A percentile compares a stretch with the other conserved stretches of the same genome.
These are phyloP conservation scores for Champsocephalus gunnari DNA, from an alignment of 2,797 vertebrate genomes.

Conservation along the genomic window DNA sequence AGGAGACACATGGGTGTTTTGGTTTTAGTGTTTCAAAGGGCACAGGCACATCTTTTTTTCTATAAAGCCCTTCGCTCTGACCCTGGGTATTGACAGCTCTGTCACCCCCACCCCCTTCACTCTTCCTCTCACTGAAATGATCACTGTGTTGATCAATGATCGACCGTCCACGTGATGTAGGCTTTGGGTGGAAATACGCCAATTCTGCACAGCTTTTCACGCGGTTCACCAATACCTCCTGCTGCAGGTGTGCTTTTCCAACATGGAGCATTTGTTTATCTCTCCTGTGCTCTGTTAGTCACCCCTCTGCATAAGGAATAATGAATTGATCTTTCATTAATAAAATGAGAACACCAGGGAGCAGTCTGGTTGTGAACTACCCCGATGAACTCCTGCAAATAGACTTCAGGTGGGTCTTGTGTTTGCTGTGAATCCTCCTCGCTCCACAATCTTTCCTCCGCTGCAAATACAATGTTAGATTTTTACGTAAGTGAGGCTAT, in stretches of 20 bases:
- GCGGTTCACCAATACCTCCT: conserved; percentile 34
- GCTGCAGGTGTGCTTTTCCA: conserved; percentile 67
- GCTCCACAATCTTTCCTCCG: conserved; percentile 17
- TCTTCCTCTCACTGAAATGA: conserved; percentile 38
- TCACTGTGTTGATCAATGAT: conserved; percentile 70
- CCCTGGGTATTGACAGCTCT: conserved; percentile 53
- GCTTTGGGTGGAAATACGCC: conserved; percentile 56
- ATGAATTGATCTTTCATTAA: conserved; percentile 73
- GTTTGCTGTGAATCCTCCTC: conserved; percentile 13
- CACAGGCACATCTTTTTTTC: conserved; percentile 19
- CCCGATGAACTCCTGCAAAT: conserved; percentile 41
- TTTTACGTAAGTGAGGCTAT: conserved; percentile 72
- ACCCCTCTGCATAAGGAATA: conserved; percentile 57
- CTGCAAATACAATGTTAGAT: conserved; percentile 30
- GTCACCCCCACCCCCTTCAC: conserved; percentile 26
- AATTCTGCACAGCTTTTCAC: conserved; percentile 38
- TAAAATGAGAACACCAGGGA: conserved; percentile 55
- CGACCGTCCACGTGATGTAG: conserved; percentile 59
- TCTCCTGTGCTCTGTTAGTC: conserved; percentile 41
- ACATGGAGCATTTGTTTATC: conserved; percentile 50
- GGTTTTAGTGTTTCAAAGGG: conserved; percentile 7
- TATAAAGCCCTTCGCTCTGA: conserved; percentile 16
- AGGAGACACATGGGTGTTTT: conserved; percentile 20
- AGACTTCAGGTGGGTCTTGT: conserved; percentile 24
- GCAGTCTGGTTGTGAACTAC: conserved; percentile 49